A percentile compares a stretch with the other conserved stretches of the same genome.
These are phyloP conservation scores for Drosophila mayaguana DNA, from an alignment of 2,888 invertebrate species.

Conservation along the genomic window DNA sequence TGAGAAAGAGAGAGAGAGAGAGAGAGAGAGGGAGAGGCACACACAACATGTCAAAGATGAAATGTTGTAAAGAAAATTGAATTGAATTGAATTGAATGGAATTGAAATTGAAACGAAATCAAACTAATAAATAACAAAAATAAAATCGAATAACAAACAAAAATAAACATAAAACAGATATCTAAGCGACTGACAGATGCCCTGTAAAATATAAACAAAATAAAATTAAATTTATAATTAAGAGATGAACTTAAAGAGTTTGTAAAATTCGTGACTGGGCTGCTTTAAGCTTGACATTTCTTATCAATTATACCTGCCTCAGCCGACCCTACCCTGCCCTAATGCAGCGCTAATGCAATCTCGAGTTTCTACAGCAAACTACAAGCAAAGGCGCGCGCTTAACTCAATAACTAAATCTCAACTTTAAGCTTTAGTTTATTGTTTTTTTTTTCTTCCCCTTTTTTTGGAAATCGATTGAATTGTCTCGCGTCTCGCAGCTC, in stretches of 20 bases:
- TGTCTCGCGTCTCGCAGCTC: constrained; percentile 38
- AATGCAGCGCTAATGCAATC: constrained; percentile 28
- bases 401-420: constrained; percentile 9
- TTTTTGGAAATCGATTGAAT: constrained; percentile 68
- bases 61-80: constrained; percentile 79
- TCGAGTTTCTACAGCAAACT: constrained; percentile 19
- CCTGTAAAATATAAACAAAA: background rate
- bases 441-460: background rate
- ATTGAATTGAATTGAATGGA: constrained; percentile 68
- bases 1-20: constrained; percentile 9
- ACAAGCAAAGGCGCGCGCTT: constrained; percentile 13
- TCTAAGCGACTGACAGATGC: background rate
- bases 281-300: background rate
- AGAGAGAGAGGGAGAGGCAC: constrained; percentile 25
- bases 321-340: too few species aligned
- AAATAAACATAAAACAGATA: constrained; percentile 24
- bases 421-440: constrained; percentile 33
- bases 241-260: background rate
- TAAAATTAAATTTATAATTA: background rate
- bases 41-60: constrained; percentile 79
- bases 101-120: constrained; percentile 63
- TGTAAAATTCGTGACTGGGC: background rate
- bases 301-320: background rate
- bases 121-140: constrained; percentile 73
- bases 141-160: constrained; percentile 11